Base-by-base conservation (phyloP, 1,140 invertebrate species). In the Monochamus saltuarius region DNA sequence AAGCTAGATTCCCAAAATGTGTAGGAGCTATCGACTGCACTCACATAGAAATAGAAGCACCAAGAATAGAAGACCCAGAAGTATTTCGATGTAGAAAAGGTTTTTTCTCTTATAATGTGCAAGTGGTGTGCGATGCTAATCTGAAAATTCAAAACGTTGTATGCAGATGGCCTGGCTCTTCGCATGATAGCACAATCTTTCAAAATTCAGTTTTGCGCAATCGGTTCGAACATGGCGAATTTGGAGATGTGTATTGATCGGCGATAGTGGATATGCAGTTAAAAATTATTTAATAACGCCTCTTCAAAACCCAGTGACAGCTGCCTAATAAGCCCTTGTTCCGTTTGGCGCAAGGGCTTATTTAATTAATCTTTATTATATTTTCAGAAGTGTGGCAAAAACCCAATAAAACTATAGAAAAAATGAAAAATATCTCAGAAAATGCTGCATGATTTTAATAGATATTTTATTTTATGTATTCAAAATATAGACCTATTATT, bases 41-140 rank as follows among this genome's bases (percentile, higher is more conserved):
- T 6, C 72, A 74, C 60, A 43, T 73, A 1, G 63, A 56, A 65
- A 59, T 66, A 42, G 40, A 39, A 46, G 52, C 61, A 14, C 62
- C 61, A 38, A 54, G 53, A 16, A 58, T 46, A 19, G 58, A 69
- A n/a, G 17, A 68, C 55, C 72, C 69, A 46, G 76, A 78, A 67
- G 52, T 60, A n/a, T 79, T 68, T 62, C 42, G 72, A 17, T 78
- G 77, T 49, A 56, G 72, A 36, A 76, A 79, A 65, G 57, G 58
- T 3, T 77, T 66, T 53, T 77, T 75, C 64, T 75, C 72, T 9
- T 60, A 74, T n/a, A 77, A 78, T 62, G 69, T 77, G 0, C 75
- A 78, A 69, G 59, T 64, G 7, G 54, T 76, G 19, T 68, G 64
- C 46, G 65, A 74, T 67, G 35, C 64, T 6, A 36, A 69, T 39